Percentiles rank a stretch among this genome's conserved stretches.
phyloP scores from a whole-genome alignment of 2,888 invertebrate species.

The Incurvaria masculella region DNA sequence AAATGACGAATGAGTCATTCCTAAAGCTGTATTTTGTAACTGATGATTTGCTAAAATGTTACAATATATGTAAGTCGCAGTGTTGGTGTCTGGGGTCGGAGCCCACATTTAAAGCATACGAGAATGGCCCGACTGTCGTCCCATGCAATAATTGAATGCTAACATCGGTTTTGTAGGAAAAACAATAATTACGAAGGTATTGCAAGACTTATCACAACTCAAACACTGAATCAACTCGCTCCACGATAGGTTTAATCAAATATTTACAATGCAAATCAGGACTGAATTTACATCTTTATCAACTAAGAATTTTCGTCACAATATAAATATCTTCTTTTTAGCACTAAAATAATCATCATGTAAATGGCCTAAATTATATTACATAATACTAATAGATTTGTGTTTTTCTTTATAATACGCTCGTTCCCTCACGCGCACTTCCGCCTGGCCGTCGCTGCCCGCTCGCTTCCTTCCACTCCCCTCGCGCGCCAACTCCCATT shows the following conservation, averaged over 20 bases:
- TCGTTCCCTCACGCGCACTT: not conserved
- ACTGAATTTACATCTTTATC: conserved; percentile 41
- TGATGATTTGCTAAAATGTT: too few species aligned
- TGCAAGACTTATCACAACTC: conserved; percentile 44
- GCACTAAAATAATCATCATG: conserved; percentile 46
- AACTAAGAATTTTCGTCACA: conserved; percentile 29
- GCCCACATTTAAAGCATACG: too few species aligned
- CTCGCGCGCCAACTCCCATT: too few species aligned
- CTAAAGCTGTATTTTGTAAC: too few species aligned
- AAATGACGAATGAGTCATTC: too few species aligned
- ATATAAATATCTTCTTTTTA: conserved; percentile 40
- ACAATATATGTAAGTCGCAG: too few species aligned
- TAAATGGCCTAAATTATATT: conserved; percentile 44
- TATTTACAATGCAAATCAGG: conserved; percentile 52
- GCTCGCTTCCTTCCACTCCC: too few species aligned
- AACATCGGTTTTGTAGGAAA: conserved; percentile 16
- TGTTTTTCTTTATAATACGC: not conserved
- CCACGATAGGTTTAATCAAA: conserved; percentile 25
- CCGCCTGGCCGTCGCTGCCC: too few species aligned
- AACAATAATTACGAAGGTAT: conserved; percentile 27
- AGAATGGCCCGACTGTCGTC: too few species aligned
- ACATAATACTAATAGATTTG: conserved; percentile 26
- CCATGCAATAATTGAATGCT: not conserved
- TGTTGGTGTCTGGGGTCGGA: too few species aligned
- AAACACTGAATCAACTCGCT: not conserved